phyloP scores from a whole-genome alignment of 2,797 vertebrate genomes.

The Pseudotriccus pelzelni region DNA sequence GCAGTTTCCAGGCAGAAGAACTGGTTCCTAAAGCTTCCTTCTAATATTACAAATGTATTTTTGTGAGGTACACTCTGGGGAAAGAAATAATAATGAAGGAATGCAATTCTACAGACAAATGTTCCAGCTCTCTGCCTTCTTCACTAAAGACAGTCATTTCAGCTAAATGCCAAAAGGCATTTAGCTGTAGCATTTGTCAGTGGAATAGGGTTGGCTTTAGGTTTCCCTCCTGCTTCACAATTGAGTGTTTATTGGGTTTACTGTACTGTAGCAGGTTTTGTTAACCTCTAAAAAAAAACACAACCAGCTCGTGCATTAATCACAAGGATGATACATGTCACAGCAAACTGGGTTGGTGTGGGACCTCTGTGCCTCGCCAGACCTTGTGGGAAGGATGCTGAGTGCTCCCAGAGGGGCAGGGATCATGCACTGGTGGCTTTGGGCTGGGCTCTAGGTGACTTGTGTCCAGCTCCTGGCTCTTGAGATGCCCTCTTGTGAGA shows the following conservation, averaged over 20 bases:
- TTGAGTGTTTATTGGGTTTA: slow-evolving; percentile 42
- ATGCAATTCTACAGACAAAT: slow-evolving; percentile 53
- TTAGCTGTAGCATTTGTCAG: slow-evolving; percentile 41
- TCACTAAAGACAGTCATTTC: slow-evolving; percentile 35
- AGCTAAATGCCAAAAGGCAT: slow-evolving; percentile 30
- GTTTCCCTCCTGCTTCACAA: slow-evolving; percentile 41
- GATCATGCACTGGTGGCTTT: fast-evolving
- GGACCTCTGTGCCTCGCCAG: not conserved
- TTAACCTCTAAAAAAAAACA: slow-evolving; percentile 1
- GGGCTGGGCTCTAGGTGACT: not conserved
- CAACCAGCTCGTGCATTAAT: not conserved
- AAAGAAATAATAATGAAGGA: slow-evolving; percentile 13
- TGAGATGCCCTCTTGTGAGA: not conserved
- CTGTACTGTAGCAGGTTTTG: slow-evolving; percentile 31
- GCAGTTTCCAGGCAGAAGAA: not conserved
- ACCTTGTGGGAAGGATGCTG: fast-evolving
- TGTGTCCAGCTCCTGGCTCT: not conserved
- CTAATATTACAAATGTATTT: slow-evolving; percentile 28
- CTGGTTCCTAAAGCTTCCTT: not conserved
- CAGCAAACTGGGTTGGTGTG: fast-evolving
- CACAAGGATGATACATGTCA: not conserved
- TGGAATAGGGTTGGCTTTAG: not conserved
- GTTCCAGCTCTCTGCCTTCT: slow-evolving; percentile 35
- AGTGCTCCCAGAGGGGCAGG: not conserved
- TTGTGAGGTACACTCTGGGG: slow-evolving; percentile 21